These are phyloP conservation scores for Copidosoma floridanum DNA, from an alignment of 1,140 invertebrate species.

Conservation along the genomic window DNA sequence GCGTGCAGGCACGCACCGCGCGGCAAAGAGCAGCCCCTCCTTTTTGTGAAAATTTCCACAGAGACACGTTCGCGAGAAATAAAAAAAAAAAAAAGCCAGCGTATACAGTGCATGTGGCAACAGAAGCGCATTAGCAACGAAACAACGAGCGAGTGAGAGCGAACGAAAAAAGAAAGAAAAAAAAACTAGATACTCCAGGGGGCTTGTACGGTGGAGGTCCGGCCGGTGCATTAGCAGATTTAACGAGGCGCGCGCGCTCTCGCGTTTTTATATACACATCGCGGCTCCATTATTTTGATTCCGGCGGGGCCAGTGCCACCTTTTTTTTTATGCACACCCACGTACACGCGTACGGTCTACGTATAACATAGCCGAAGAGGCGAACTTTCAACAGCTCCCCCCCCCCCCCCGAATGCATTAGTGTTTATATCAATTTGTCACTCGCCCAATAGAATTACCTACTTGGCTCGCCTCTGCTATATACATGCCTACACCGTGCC, in stretches of 20 bases:
- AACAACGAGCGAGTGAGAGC: not conserved
- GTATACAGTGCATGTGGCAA: too few species aligned
- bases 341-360: not conserved
- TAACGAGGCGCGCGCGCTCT: conserved; percentile 34
- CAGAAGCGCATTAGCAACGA: too few species aligned
- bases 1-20: not conserved
- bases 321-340: too few species aligned
- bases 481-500: too few species aligned
- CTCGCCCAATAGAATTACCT: conserved; percentile 31
- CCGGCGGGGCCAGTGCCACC: conserved; percentile 11
- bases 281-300: conserved; percentile 44
- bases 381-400: conserved; percentile 39
- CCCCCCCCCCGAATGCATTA: conserved; percentile 42
- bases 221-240: conserved; percentile 44
- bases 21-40: too few species aligned
- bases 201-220: not conserved
- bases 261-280: conserved; percentile 41
- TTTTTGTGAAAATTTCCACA: conserved; percentile 3
- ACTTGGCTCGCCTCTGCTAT: conserved; percentile 30
- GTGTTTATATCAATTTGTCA: conserved; percentile 44
- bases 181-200: conserved; percentile 8
- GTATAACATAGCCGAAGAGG: not conserved
- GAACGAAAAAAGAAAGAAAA: conserved; percentile 11
- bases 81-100: not conserved
- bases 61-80: not conserved